phyloP scores from a whole-genome alignment of 2,113 vertebrate genomes.

The Phyllopteryx taeniolatus region DNA sequence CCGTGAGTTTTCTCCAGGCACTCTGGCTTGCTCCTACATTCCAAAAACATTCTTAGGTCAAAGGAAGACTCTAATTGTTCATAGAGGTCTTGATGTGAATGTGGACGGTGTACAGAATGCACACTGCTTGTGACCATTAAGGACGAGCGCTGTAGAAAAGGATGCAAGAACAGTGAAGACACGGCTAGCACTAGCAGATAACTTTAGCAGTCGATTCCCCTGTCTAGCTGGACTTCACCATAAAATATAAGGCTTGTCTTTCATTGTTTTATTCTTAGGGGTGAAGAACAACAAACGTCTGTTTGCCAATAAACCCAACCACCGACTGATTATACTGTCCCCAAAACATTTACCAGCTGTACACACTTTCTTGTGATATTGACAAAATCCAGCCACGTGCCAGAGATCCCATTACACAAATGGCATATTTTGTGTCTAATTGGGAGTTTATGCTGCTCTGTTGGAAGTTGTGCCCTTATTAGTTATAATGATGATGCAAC shows the following conservation, averaged over 20 bases:
- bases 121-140: not conserved
- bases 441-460: not conserved
- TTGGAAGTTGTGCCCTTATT: slow-evolving; percentile 4
- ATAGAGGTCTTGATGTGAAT: no score
- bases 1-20: no score
- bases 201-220: not conserved
- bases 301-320: not conserved
- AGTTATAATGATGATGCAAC: slow-evolving; percentile 24
- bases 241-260: not conserved
- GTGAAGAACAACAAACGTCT: not conserved
- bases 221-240: not conserved
- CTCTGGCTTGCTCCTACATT: no score
- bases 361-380: not conserved
- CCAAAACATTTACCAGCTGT: not conserved
- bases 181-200: not conserved
- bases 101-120: no score
- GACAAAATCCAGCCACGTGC: not conserved
- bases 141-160: not conserved
- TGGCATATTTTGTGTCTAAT: not conserved
- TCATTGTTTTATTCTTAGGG: not conserved
- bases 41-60: no score
- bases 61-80: no score
- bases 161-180: not conserved
- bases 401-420: not conserved
- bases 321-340: not conserved